Evolutionary conservation across 2,797 vertebrate species (phyloP).

Genomic region (Rhyacichthys aspro): DNA sequence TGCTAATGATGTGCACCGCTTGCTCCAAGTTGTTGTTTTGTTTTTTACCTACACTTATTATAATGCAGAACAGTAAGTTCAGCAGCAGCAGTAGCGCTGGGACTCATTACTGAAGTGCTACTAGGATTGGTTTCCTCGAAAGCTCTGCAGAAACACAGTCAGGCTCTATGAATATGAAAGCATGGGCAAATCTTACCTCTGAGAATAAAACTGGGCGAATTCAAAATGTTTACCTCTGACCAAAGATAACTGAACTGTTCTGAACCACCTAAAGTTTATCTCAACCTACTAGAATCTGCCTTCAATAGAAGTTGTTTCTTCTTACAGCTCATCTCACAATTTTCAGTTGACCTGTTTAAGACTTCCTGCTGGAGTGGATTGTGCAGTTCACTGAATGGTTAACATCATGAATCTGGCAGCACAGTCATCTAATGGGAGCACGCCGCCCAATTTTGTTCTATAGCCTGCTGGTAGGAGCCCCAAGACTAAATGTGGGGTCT

Average conservation of each 20-base stretch:
- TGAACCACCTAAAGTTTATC: no score
- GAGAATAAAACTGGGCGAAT: constrained; percentile 23
- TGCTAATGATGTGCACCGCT: constrained; percentile 59
- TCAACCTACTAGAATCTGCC: no score
- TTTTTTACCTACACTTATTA: constrained; percentile 50
- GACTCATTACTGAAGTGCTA: constrained; percentile 59
- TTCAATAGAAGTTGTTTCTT: no score
- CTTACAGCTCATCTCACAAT: constrained; percentile 34
- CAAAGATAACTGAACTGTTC: constrained; percentile 35
- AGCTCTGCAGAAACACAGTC: constrained; percentile 30
- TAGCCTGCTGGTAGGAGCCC: no score
- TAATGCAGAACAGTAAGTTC: constrained; percentile 55
- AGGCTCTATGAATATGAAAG: constrained; percentile 16
- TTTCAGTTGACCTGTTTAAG: constrained; percentile 58
- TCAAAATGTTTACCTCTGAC: constrained; percentile 29
- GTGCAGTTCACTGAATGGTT: constrained; percentile 28
- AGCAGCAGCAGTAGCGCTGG: constrained; percentile 21
- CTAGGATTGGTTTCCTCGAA: constrained; percentile 42
- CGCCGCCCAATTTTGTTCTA: no score
- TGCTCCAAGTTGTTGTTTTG: constrained; percentile 41
- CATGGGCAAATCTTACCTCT: constrained; percentile 7
- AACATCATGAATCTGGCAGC: constrained; percentile 44
- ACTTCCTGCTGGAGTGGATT: constrained; percentile 19
- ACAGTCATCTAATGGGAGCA: constrained; percentile 27
- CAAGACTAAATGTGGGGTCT: no score